A percentile compares a stretch with the other conserved stretches of the same genome.
Evolutionary conservation across 2,113 vertebrate genomes (phyloP).

Genomic region (Agelaius phoeniceus): DNA sequence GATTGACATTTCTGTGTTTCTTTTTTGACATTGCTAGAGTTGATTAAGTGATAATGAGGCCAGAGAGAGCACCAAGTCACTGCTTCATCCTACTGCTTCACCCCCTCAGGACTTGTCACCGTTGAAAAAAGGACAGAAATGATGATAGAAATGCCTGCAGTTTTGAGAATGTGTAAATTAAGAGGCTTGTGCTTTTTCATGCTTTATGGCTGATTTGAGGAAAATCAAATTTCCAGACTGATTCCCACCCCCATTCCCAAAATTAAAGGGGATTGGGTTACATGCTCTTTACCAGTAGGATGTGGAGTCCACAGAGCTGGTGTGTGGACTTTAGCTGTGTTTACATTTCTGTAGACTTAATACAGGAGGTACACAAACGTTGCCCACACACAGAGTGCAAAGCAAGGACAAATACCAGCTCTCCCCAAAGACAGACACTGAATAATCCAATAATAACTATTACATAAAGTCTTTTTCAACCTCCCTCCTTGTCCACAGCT

Average conservation of each 20-base stretch:
- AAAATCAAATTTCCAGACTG: slow-evolving; percentile 3
- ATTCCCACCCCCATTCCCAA: not conserved
- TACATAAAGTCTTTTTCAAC: not conserved
- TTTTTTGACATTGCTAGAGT: slow-evolving; percentile 25
- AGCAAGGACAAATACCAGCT: not conserved
- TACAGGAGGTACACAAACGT: not conserved
- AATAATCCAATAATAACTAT: not conserved
- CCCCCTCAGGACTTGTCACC: slow-evolving; percentile 53
- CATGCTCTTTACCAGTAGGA: not conserved
- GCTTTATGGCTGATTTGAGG: not conserved
- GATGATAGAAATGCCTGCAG: not conserved
- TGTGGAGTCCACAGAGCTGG: not conserved
- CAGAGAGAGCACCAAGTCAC: not conserved
- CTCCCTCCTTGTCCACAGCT: not conserved
- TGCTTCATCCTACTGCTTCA: not conserved
- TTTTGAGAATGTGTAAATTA: slow-evolving; percentile 4
- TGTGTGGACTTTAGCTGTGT: not conserved
- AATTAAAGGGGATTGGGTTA: not conserved
- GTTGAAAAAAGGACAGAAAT: slow-evolving; percentile 8
- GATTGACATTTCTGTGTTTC: slow-evolving; percentile 27
- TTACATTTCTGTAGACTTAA: not conserved
- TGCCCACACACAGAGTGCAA: not conserved
- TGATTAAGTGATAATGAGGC: slow-evolving; percentile 56
- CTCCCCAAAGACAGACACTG: not conserved
- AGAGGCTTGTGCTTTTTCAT: not conserved